phyloP scores from a whole-genome alignment of 92 coral and sea anemone genomes.

The Zoanthus sansibaricus region DNA sequence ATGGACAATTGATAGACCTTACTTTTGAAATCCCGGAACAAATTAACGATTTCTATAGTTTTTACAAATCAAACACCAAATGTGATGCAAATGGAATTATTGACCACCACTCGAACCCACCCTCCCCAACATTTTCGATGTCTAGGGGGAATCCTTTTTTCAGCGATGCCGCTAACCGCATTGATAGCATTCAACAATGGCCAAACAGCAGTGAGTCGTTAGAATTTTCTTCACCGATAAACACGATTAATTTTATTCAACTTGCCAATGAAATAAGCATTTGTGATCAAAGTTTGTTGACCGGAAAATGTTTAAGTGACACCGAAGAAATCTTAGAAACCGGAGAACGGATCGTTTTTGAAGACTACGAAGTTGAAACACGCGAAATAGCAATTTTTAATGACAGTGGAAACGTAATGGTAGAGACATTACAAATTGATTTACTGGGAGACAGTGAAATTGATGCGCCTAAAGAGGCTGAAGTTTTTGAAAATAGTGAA shows the following conservation, averaged over 20 bases:
- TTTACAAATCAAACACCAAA: constrained; percentile 25
- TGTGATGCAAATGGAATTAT: constrained; percentile 15
- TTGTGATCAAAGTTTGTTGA: background rate
- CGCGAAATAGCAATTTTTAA: constrained; percentile 2
- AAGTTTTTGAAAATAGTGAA: constrained; percentile 4
- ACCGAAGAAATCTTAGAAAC: background rate
- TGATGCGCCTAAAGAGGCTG: constrained; percentile 20
- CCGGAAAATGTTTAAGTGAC: constrained; percentile 6
- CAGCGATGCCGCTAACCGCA: constrained; percentile 12
- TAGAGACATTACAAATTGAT: constrained; percentile 12
- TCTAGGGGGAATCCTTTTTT: background rate
- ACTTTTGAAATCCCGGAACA: constrained; percentile 23
- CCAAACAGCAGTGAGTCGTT: background rate
- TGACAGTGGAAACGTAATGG: constrained; percentile 1
- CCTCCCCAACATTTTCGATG: background rate
- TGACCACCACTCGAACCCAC: constrained; percentile 13
- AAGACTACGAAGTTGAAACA: constrained; percentile 11
- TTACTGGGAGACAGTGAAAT: constrained; percentile 19
- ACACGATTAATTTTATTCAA: background rate
- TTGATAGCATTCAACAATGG: background rate
- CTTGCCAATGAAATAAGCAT: background rate
- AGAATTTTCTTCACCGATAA: constrained; percentile 1
- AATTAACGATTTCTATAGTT: constrained; percentile 23
- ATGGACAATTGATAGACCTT: constrained; percentile 21
- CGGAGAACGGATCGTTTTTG: constrained; percentile 6